A percentile compares a stretch with the other conserved stretches of the same genome.
Conservation (phyloP, 2,113 vertebrate species). For the Pygoscelis adeliae region DNA sequence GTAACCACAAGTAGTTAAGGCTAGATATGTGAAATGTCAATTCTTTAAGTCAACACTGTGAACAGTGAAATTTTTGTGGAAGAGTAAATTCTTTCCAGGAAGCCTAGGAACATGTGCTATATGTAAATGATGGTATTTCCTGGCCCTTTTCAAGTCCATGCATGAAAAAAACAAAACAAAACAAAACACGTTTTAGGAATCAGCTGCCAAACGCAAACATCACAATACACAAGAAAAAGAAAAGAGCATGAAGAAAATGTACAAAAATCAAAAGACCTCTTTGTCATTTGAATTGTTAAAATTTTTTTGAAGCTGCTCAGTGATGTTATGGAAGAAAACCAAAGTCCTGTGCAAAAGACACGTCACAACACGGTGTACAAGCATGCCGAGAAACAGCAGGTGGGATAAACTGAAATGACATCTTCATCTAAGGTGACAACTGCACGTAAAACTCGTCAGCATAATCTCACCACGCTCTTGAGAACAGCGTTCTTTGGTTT, state of each 20-base stretch:
- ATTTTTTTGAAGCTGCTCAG: neutral
- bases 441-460: neutral
- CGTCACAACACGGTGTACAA: neutral
- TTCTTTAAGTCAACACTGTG: neutral
- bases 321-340: conserved; percentile 44
- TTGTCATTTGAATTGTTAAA: neutral
- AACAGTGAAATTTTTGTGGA: neutral
- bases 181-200: neutral
- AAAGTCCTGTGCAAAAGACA: conserved; percentile 35
- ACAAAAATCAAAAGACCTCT: neutral
- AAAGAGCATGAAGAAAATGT: conserved; percentile 11
- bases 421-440: conserved; percentile 11
- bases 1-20: neutral
- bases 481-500: neutral
- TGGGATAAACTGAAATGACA: neutral
- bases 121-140: conserved; percentile 26
- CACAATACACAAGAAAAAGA: conserved; percentile 1
- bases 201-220: neutral
- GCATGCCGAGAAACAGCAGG: conserved; percentile 18
- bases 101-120: conserved; percentile 29
- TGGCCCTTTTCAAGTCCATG: conserved; percentile 55
- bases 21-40: neutral
- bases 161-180: conserved; percentile 49
- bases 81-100: neutral
- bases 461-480: neutral